These are phyloP conservation scores for Falco punctatus DNA, from an alignment of 2,113 vertebrate genomes.

Conservation along the genomic window DNA sequence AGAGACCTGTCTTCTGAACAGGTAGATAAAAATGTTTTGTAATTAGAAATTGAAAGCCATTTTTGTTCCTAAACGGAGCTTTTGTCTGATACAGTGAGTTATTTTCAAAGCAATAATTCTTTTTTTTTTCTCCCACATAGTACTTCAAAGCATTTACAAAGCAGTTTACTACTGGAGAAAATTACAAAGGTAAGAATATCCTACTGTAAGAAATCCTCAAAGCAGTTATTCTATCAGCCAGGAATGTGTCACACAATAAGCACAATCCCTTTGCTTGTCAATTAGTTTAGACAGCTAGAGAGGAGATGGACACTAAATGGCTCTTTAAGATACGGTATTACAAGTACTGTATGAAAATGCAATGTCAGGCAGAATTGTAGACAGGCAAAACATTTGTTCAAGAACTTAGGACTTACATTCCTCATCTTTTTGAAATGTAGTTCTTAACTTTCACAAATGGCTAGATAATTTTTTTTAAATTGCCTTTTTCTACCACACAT, in stretches of 20 bases:
- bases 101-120: not conserved
- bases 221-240: not conserved
- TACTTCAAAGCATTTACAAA: constrained; percentile 87
- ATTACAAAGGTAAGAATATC: constrained; percentile 81
- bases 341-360: not conserved
- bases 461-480: not conserved
- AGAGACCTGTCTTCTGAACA: not conserved
- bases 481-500: not conserved
- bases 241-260: not conserved
- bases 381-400: not conserved
- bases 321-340: not conserved
- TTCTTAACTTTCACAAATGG: not conserved
- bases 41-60: not conserved
- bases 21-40: not conserved
- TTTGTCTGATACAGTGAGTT: not conserved
- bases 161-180: constrained; percentile 83
- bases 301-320: not conserved
- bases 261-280: not conserved
- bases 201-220: not conserved
- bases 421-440: not conserved
- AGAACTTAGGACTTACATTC: not conserved
- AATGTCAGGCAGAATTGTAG: not conserved
- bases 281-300: not conserved
- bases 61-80: not conserved
- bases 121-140: constrained; percentile 56